phyloP scores from a whole-genome alignment of 2,797 vertebrate species.

The Huso huso region DNA sequence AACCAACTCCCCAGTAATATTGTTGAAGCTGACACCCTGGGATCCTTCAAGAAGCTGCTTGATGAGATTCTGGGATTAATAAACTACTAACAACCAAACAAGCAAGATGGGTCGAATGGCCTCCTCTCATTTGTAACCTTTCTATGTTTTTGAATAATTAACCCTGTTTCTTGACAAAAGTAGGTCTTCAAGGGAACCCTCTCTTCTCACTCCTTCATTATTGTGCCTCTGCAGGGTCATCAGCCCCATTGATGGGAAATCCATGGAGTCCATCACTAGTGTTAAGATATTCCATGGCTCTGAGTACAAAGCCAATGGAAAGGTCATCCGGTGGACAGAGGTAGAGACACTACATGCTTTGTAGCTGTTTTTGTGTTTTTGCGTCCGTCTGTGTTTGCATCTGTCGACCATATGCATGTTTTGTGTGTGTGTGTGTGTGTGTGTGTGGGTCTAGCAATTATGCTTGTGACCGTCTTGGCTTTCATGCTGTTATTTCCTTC shows the following conservation, averaged over 20 bases:
- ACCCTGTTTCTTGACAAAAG: too few species aligned
- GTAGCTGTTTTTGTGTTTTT: not conserved
- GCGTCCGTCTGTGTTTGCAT: not conserved
- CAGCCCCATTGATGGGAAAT: slow-evolving; percentile 92
- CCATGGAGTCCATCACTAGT: slow-evolving; percentile 91
- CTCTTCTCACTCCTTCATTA: not conserved
- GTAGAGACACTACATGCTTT: slow-evolving; percentile 42
- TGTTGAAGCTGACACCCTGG: too few species aligned
- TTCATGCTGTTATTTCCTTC: not conserved
- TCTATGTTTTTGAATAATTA: too few species aligned
- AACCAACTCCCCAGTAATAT: too few species aligned
- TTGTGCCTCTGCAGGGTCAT: slow-evolving; percentile 60
- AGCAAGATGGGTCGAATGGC: too few species aligned
- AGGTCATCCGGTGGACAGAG: slow-evolving; percentile 97
- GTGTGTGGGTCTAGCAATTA: not conserved
- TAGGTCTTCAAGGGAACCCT: not conserved
- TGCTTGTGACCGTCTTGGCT: not conserved
- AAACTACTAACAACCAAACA: too few species aligned
- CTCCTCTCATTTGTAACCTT: too few species aligned
- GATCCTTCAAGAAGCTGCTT: too few species aligned
- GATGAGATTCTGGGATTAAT: too few species aligned
- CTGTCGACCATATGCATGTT: not conserved
- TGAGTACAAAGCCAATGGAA: slow-evolving; percentile 92
- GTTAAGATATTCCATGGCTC: slow-evolving; percentile 97
- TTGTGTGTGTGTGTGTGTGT: not conserved